These are phyloP conservation scores for Connochaetes taurinus DNA, from an alignment of 2,113 vertebrate genomes.

Conservation along the genomic window DNA sequence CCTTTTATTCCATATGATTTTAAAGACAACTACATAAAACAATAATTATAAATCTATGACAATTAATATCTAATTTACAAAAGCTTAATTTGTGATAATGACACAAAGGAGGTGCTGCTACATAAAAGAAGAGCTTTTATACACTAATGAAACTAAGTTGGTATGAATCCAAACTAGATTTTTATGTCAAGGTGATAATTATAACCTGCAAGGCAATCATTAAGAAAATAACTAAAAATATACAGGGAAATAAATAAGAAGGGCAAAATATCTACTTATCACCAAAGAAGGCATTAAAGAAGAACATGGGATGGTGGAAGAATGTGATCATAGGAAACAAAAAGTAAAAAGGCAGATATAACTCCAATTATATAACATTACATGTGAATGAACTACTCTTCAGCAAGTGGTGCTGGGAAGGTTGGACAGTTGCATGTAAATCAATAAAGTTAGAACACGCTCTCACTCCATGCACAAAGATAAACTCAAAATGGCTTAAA, in stretches of 20 bases:
- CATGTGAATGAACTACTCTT: not conserved
- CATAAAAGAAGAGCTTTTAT: not conserved
- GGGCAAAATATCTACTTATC: not conserved
- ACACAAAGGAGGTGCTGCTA: not conserved
- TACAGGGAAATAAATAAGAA: not conserved
- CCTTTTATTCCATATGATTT: not conserved
- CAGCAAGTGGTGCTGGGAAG: not conserved
- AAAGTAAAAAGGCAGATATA: not conserved
- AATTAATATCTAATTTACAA: not conserved
- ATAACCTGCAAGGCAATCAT: not conserved
- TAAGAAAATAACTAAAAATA: not conserved
- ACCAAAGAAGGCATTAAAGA: not conserved
- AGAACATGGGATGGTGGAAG: not conserved
- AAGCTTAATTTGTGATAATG: not conserved
- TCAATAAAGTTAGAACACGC: not conserved
- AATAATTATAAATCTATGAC: not conserved
- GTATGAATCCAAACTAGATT: not conserved
- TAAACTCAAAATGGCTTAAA: not conserved
- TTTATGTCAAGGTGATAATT: not conserved
- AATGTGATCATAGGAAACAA: not conserved
- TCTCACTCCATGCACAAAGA: not conserved
- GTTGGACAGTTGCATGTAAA: not conserved
- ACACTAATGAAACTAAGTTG: not conserved
- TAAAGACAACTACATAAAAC: not conserved
- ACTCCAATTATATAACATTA: not conserved